Percentiles rank a stretch among this genome's conserved stretches.
Conservation (phyloP, 2,113 vertebrate species). For the Ochotona princeps region DNA sequence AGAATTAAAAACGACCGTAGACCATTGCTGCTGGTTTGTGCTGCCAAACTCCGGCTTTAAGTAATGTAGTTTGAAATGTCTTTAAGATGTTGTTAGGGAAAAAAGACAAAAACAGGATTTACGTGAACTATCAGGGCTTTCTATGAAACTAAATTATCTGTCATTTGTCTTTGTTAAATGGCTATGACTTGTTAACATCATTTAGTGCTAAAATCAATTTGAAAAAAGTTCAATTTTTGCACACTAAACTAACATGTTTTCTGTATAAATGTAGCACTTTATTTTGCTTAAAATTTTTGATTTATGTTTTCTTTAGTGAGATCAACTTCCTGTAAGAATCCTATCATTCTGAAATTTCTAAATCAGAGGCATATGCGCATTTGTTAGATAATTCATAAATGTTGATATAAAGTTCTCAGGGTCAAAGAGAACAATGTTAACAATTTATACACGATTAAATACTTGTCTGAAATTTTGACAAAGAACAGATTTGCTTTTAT, state of each 20-base stretch:
- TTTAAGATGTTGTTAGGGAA: background rate
- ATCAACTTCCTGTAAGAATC: background rate
- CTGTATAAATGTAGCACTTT: background rate
- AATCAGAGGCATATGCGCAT: background rate
- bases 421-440: background rate
- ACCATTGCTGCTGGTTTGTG: background rate
- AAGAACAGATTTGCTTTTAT: background rate
- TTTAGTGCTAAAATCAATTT: background rate
- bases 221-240: background rate
- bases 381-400: slow-evolving; percentile 1
- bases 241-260: background rate
- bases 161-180: background rate
- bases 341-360: background rate
- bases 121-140: slow-evolving; percentile 24
- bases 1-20: background rate
- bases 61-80: background rate
- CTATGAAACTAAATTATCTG: background rate
- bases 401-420: slow-evolving; percentile 28
- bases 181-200: background rate
- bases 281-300: background rate
- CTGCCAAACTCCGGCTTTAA: background rate
- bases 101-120: background rate
- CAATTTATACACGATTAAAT: slow-evolving; percentile 20
- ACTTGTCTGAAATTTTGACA: background rate
- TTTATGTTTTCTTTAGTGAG: background rate